phyloP scores from a whole-genome alignment of 2,888 invertebrate genomes.

The Leptarthrus brevirostris region DNA sequence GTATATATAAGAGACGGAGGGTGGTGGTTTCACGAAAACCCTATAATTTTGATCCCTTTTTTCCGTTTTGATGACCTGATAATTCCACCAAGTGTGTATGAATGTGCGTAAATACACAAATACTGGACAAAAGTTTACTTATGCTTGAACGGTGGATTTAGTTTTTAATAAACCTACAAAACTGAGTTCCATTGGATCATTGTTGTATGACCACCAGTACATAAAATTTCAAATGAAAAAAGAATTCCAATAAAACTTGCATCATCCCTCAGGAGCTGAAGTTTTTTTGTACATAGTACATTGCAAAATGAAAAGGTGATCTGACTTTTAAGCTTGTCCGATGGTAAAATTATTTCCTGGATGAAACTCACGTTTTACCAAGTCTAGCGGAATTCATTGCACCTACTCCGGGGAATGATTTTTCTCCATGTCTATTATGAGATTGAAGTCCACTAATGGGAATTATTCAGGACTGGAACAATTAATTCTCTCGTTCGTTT shows the following conservation, averaged over 20 bases:
- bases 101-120: not conserved
- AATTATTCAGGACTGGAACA: slow-evolving; percentile 36
- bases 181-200: slow-evolving; percentile 18
- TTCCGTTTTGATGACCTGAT: slow-evolving; percentile 23
- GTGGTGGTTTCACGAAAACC: not conserved
- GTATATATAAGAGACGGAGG: not conserved
- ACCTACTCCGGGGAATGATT: not conserved
- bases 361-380: slow-evolving; percentile 3
- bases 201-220: not conserved
- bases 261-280: not conserved
- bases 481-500: slow-evolving; percentile 22
- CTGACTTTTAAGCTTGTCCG: slow-evolving; percentile 28
- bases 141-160: slow-evolving; percentile 9
- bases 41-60: slow-evolving; percentile 24
- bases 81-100: not conserved
- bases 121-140: slow-evolving; percentile 6
- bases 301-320: slow-evolving; percentile 20
- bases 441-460: not conserved
- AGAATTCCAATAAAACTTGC: slow-evolving; percentile 21
- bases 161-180: slow-evolving; percentile 45
- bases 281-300: not conserved
- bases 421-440: not conserved
- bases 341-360: slow-evolving; percentile 41
- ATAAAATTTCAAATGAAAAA: slow-evolving; percentile 12
- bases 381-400: slow-evolving; percentile 8